Evolutionary conservation across 2,113 vertebrate genomes (phyloP), one percentile per base, ranked within the genome.

Genomic region (Lophura nycthemera): DNA sequence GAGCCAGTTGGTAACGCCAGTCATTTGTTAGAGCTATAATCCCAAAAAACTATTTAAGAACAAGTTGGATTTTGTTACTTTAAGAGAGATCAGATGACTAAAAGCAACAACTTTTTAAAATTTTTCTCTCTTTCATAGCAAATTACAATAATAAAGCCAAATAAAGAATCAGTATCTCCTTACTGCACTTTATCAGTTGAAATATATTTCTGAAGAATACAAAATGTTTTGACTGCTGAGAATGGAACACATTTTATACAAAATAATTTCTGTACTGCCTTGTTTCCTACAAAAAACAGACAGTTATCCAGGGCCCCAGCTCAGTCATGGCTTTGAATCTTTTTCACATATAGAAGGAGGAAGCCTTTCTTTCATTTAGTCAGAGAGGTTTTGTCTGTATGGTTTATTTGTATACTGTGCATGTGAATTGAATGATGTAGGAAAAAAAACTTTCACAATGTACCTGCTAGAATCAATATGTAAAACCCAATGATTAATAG

Each of bases 1-100:
- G 80, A 90, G 50, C 69, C 72, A 74, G n/a, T 60, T 77, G 76
- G 18, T 86, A 90, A 94, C 85, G 92, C 69, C 66, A 66, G 50
- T 54, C 5, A 5, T 57, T 91, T 88, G 85, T 91, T 83, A 83
- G 60, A 92, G 60, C 34, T 40, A 73, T 85, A 90, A 83, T 57
- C 64, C 64, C 60, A 76, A 76, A 45, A 85, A 95, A 85, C 48
- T 32, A 85, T 45, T 60, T 80, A 50, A 86, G 50, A 42, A 83
- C 7, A 88, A 52, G 67, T 64, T 50, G 21, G 15, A 88, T 10
- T 80, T 69, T 22, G 27, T 83, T 89, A 77, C 22, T 76, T 73
- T 22, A 76, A 67, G 30, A 88, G 71, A 32, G 57, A 88, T 1
- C 59, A 59, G 63, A 34, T 59, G 8, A 89, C 27, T 83, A 79